Evolutionary conservation across 2,797 vertebrate genomes (phyloP).

Genomic region (Leucoraja ocellata): DNA sequence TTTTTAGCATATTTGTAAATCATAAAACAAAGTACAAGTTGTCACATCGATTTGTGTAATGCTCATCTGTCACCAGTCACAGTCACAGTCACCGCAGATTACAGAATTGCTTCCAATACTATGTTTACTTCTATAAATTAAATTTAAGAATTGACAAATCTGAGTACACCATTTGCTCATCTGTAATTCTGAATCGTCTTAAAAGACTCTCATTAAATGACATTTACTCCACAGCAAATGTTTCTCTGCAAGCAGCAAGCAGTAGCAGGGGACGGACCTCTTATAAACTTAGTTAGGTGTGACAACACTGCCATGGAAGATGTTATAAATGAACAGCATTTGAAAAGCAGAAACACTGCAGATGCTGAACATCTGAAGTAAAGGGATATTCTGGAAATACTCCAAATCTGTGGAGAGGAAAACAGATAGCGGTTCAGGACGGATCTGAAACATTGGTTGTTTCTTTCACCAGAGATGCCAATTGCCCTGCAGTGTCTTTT

Average conservation of each 20-base stretch:
- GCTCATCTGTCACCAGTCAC: not conserved
- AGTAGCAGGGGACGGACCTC: not conserved
- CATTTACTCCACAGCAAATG: not conserved
- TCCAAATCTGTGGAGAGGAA: no score
- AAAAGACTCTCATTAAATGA: not conserved
- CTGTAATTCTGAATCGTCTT: not conserved
- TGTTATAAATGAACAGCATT: not conserved
- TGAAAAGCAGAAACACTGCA: no score
- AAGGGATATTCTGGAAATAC: no score
- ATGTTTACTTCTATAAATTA: not conserved
- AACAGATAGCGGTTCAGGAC: no score
- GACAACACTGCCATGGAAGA: not conserved
- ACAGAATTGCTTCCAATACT: not conserved
- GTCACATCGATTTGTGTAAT: not conserved
- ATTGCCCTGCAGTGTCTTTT: no score
- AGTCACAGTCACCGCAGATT: not conserved
- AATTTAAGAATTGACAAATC: not conserved
- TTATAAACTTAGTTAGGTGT: not conserved
- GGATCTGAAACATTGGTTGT: no score
- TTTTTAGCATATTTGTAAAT: not conserved
- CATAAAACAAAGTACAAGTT: not conserved
- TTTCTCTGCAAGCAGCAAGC: not conserved
- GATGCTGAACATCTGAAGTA: no score
- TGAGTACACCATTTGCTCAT: not conserved
- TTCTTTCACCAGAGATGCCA: no score